phyloP scores from a whole-genome alignment of 2,797 vertebrate genomes.

The Lagorchestes hirsutus region DNA sequence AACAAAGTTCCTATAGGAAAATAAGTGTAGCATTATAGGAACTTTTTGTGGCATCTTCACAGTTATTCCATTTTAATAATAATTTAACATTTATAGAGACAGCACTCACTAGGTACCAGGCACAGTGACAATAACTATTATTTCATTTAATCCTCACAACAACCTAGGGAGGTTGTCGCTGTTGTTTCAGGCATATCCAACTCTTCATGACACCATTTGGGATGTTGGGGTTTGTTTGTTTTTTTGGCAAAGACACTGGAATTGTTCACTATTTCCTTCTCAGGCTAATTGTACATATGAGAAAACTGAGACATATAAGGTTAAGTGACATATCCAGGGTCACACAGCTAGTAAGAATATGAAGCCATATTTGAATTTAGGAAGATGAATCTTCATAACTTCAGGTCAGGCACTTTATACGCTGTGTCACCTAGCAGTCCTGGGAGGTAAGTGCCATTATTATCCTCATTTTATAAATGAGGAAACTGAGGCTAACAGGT shows the following conservation, averaged over 20 bases:
- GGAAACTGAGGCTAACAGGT: background rate
- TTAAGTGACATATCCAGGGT: background rate
- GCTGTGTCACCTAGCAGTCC: background rate
- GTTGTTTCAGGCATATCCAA: background rate
- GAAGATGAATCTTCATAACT: background rate
- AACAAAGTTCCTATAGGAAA: background rate
- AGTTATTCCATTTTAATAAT: background rate
- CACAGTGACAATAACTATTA: background rate
- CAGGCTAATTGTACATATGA: background rate
- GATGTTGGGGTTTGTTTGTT: background rate
- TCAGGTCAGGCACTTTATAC: background rate
- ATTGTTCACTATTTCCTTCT: background rate
- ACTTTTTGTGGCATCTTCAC: background rate
- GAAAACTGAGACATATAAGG: background rate
- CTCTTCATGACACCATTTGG: background rate
- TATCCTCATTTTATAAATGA: slow-evolving; percentile 1
- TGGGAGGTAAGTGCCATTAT: background rate
- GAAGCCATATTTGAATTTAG: background rate
- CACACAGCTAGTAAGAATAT: background rate
- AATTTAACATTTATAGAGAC: background rate
- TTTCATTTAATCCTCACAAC: background rate
- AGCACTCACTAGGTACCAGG: background rate
- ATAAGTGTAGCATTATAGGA: background rate
- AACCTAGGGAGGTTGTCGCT: background rate
- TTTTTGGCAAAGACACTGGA: background rate